Base-by-base conservation (phyloP, 2,113 vertebrate species). In the Genyomyrus donnyi region DNA sequence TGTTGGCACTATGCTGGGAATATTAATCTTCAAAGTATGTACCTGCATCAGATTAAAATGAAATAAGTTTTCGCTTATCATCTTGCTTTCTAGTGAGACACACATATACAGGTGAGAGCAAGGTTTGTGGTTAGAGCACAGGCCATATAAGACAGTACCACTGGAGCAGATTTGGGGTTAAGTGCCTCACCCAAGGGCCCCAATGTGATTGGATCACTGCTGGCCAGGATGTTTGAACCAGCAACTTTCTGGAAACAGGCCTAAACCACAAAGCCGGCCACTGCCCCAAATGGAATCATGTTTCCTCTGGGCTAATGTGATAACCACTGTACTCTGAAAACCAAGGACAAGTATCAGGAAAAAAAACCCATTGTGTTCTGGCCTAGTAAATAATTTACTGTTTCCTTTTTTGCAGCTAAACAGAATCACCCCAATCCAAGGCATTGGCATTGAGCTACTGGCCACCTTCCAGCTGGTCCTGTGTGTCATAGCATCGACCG, bases 401-500 rank as follows among this genome's bases (percentile, higher is more conserved):
- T 27, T 86, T 19, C 24, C 88, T 31, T 87, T 56, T 45, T 46
- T n/a, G 56, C 89, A 93, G 91, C 15, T 90, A 50, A 56, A 45
- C 2, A 62, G 62, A 24, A 92, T 97, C 92, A 95, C 95, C 3
- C 66, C 93, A 0, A 96, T 95, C 1, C 97, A 97, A 91, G 97
- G 96, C 3, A 93, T 97, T 53, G 97, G 96, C 0, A 94, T 97
- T 0, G 97, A 97, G 92, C 96, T 97, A 89, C 95, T 97, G 0
- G 96, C 93, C 27, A 97, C 97, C 0, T 96, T 97, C 91, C 97
- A 97, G 93, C 93, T 97, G 93, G 97, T 97, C 58, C 92, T 97
- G 24, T 97, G 97, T 0, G 96, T 97, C 80, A 93, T 97, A 0
- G 97, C 97, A 45, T 96, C 95, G 52, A 97, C 96, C 0, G 97